Conservation (phyloP, 2,888 invertebrate species). For the Arenicola marina region DNA sequence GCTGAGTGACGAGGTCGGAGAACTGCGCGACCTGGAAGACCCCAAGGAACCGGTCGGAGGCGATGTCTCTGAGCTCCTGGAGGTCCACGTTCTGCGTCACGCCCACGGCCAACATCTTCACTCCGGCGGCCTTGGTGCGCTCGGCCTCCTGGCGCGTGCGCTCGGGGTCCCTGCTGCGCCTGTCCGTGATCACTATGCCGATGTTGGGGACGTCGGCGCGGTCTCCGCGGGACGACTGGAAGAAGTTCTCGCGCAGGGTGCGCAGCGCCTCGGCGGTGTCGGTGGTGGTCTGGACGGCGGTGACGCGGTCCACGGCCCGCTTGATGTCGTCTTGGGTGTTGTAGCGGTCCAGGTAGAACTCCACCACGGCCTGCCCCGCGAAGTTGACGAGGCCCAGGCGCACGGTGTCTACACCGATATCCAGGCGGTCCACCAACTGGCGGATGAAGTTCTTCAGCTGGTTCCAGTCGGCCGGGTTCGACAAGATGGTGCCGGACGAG, state of each 20-base stretch:
- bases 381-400: neutral
- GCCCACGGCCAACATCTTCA: neutral
- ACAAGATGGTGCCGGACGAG: conserved; percentile 1
- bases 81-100: neutral
- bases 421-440: neutral
- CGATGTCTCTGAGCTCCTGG: conserved; percentile 1
- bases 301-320: neutral
- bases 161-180: neutral
- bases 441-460: neutral
- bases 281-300: neutral
- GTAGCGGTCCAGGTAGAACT: neutral
- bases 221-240: neutral
- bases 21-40: neutral
- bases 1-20: neutral
- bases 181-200: conserved; percentile 1
- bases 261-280: neutral
- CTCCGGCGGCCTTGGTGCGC: neutral
- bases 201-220: neutral
- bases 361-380: neutral
- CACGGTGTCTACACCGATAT: neutral
- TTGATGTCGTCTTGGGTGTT: neutral
- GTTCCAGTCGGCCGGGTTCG: neutral
- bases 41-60: neutral
- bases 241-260: neutral
- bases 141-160: neutral